Base-by-base conservation (phyloP, 2,113 vertebrate species). In the Cyphomyrus plagiostoma region DNA sequence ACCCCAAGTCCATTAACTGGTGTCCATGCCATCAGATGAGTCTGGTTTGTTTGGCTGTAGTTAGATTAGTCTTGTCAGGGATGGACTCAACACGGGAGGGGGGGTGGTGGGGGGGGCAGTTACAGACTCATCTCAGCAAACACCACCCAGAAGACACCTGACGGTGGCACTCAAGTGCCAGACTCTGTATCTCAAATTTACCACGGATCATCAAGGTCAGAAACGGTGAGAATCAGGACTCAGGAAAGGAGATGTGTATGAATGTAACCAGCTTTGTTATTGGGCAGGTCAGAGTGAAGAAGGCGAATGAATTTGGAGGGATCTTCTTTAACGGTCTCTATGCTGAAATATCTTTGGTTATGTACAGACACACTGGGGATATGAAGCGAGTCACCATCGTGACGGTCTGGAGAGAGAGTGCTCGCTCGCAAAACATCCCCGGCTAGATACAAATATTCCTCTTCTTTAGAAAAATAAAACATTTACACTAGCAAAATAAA, bases 401-500 rank as follows among this genome's bases (percentile, higher is more conserved):
- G 2, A 39, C 70, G 0, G 26, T 74, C n/a, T n/a, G n/a, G n/a
- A 45, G 26, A 83, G 80, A 83, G 35, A 70, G 17, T 8, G 80
- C 21, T 6, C 8, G 8, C 23, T 10, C 42, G 7, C 21, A 46
- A 49, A n/a, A 85, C 42, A 46, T 46, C 46, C 8, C n/a, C 21
- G 23, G 17, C 46, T 85, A 85, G 83, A 49, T 85, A 85, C 48
- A 85, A 85, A 85, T 49, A 85, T 85, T 85, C 42, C 23, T 85
- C 83, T 50, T 84, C 42, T 46, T 85, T 85, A 85, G 46, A 50
- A 85, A 85, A 85, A 85, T 85, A 85, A 85, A 85, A 49, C 83
- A 85, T 85, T 85, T 50, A 17, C 83, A 30, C 49, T 85, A 85
- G 45, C 45, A 85, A 85, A 85, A 85, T 85, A 85, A 85, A 85